phyloP scores from a whole-genome alignment of 2,797 vertebrate species.

The Megaceryle alcyon region DNA sequence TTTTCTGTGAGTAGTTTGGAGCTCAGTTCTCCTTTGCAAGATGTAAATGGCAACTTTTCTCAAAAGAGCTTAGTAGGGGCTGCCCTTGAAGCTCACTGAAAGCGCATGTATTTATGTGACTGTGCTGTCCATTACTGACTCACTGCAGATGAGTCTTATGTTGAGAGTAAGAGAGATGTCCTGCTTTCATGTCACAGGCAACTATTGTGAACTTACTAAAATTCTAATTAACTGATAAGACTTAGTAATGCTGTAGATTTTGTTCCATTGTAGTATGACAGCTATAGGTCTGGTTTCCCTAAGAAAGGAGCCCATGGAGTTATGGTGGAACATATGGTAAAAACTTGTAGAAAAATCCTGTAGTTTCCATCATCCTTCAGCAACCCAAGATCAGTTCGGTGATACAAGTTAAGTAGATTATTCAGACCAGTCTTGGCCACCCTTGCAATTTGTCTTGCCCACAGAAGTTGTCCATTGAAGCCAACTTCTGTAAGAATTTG shows the following conservation, averaged over 20 bases:
- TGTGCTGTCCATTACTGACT: neutral
- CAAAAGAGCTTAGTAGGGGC: neutral
- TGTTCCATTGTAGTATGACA: neutral
- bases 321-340: neutral
- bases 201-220: neutral
- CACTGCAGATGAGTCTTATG: neutral
- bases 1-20: neutral
- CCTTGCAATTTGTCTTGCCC: neutral
- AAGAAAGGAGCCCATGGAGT: neutral
- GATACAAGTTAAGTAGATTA: neutral
- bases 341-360: neutral
- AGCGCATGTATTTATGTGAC: neutral
- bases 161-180: neutral
- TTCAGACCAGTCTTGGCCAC: neutral
- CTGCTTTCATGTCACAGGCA: neutral
- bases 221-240: constrained; percentile 17
- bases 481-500: neutral
- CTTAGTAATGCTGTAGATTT: neutral
- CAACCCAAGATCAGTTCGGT: neutral
- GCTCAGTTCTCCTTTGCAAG: neutral
- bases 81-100: neutral
- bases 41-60: neutral
- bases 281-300: neutral
- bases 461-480: neutral
- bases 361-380: neutral